Base-by-base conservation (phyloP, 2,113 vertebrate genomes). In the Ptilonorhynchus violaceus region DNA sequence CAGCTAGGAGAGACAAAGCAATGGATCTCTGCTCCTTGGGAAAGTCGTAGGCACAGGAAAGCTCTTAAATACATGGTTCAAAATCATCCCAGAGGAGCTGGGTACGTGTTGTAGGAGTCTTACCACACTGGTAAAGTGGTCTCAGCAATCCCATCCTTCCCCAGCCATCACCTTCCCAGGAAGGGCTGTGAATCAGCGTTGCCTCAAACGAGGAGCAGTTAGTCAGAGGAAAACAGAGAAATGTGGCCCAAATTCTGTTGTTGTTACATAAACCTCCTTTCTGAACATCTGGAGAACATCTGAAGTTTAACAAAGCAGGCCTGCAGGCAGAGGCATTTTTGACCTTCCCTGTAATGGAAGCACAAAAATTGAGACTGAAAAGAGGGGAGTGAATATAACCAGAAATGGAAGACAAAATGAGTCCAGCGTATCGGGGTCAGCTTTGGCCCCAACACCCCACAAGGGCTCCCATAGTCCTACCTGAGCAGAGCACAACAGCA, bases 221-320 rank as follows among this genome's bases (percentile, higher is more conserved):
- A 81, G 74, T 67, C 64, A 86, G 64, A 94, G 76, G 15, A 91
- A 96, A 91, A 84, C 22, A 86, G 46, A 92, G 75, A 79, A 95
- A 90, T 47, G 44, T 56, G 93, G 83, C 60, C 66, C 85, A 89
- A 39, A 92, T 95, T 92, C 76, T 94, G 83, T 67, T 4, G 4
- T 50, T 53, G 89, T 97, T 97, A 94, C 79, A 91, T 95, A 97
- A 96, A 67, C 11, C 13, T 50, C n/a, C n/a, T 63, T 0, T 0
- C 44, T 75, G 44, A 91, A 97, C 96, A 96, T 97, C 95, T 97
- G 96, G 93, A 93, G 85, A 92, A 88, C 95, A 96, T 96, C 85
- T 95, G 96, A 95, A 86, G 22, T 90, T 92, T 84, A 94, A 84
- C 76, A 93, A 92, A 75, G 73, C 88, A 94, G 68, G 59, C 85